Conservation (phyloP, 2,113 vertebrate species). For the Neolamprologus tretocephalus region DNA sequence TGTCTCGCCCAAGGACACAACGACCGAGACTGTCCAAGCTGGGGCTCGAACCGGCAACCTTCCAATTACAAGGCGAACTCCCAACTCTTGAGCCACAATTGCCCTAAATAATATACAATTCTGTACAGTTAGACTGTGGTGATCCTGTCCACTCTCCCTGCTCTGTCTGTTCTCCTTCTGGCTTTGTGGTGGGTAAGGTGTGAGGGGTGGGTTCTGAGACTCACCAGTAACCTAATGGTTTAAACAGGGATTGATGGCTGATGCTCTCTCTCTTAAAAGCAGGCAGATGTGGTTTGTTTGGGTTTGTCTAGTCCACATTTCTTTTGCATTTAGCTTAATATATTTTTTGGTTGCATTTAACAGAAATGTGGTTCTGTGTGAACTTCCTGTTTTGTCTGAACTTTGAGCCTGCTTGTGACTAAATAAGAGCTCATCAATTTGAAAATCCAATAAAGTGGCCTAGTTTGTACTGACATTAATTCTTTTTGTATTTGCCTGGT, state of each 20-base stretch:
- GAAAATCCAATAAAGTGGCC: not conserved
- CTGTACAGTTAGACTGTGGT: not conserved
- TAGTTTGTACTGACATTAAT: not conserved
- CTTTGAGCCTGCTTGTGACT: not conserved
- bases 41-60: too few species aligned
- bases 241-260: not conserved
- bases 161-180: not conserved
- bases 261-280: not conserved
- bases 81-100: too few species aligned
- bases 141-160: not conserved
- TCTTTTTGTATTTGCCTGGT: not conserved
- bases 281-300: not conserved
- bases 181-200: not conserved
- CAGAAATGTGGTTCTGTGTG: not conserved
- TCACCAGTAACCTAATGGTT: not conserved
- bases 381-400: not conserved
- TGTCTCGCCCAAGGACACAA: too few species aligned
- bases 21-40: too few species aligned
- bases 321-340: not conserved
- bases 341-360: not conserved
- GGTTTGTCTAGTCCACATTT: not conserved
- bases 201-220: not conserved
- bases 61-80: too few species aligned
- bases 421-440: not conserved
- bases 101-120: not conserved